These are phyloP conservation scores for Ceyx erithaca DNA, from an alignment of 2,797 vertebrate genomes.

Conservation along the genomic window DNA sequence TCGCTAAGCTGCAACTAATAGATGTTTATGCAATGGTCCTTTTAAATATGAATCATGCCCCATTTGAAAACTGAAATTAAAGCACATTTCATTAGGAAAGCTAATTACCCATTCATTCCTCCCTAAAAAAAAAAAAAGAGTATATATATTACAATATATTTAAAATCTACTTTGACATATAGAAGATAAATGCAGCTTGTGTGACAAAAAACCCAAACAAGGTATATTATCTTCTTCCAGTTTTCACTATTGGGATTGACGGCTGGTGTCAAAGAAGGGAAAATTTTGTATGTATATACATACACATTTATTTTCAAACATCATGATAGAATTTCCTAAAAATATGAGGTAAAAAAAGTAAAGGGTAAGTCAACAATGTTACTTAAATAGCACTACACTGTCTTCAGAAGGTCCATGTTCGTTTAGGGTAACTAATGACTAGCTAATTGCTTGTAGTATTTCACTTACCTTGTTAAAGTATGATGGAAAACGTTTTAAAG, in stretches of 20 bases:
- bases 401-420: background rate
- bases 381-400: background rate
- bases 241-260: background rate
- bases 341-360: background rate
- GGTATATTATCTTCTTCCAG: background rate
- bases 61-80: slow-evolving; percentile 68
- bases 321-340: background rate
- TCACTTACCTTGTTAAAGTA: background rate
- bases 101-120: slow-evolving; percentile 58
- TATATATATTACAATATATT: background rate
- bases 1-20: slow-evolving; percentile 60
- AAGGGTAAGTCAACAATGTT: background rate
- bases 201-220: background rate
- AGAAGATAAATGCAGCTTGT: slow-evolving; percentile 10
- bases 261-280: background rate
- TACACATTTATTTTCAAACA: background rate
- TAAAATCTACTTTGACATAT: background rate
- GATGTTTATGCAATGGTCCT: slow-evolving; percentile 58
- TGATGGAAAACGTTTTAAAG: background rate
- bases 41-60: slow-evolving; percentile 47
- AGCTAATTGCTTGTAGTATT: background rate
- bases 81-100: slow-evolving; percentile 67
- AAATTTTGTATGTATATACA: background rate
- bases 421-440: background rate
- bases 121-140: background rate